Evolutionary conservation across 2,113 vertebrate genomes (phyloP).

Genomic region (Merops nubicus): DNA sequence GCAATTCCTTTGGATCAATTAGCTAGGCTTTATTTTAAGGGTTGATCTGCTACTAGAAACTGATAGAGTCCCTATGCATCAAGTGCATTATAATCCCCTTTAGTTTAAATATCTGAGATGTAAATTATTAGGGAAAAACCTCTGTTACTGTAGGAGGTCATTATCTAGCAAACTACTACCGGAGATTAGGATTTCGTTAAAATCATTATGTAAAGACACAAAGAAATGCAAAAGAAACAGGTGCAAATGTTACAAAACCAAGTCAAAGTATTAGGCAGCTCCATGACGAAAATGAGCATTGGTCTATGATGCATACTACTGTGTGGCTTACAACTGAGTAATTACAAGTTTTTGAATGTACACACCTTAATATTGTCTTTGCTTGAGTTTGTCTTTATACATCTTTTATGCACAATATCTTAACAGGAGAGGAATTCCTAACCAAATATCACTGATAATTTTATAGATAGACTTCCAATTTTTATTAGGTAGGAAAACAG

Average conservation of each 20-base stretch:
- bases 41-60: not conserved
- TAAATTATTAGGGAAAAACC: not conserved
- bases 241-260: not conserved
- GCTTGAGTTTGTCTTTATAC: not conserved
- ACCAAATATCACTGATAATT: not conserved
- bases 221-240: not conserved
- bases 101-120: not conserved
- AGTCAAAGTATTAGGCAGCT: not conserved
- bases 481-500: not conserved
- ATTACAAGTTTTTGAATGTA: not conserved
- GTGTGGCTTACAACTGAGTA: not conserved
- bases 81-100: not conserved
- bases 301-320: not conserved
- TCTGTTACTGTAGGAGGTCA: not conserved
- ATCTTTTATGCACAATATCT: not conserved
- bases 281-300: not conserved
- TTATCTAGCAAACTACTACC: not conserved
- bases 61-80: not conserved
- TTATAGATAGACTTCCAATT: not conserved
- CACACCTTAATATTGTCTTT: not conserved
- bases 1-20: rapidly evolving
- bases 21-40: not conserved
- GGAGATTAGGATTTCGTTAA: not conserved
- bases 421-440: not conserved
- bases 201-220: not conserved